A percentile compares a stretch with the other conserved stretches of the same genome.
Conservation (phyloP, 1,140 invertebrate species). For the Drosophila melanogaster region DNA sequence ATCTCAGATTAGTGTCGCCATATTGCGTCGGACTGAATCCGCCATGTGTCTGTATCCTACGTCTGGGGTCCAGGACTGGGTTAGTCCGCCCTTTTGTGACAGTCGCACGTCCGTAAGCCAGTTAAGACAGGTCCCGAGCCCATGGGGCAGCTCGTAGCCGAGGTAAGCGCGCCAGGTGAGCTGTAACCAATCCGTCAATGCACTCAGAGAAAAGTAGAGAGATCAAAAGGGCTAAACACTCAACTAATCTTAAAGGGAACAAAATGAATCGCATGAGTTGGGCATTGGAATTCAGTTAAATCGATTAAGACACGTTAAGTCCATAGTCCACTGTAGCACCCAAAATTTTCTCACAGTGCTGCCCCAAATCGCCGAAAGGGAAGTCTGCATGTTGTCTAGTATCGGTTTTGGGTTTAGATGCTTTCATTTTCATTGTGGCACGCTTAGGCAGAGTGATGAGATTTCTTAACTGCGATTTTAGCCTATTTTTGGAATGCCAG, state of each 20-base stretch:
- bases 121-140: constrained; percentile 41
- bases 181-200: constrained; percentile 23
- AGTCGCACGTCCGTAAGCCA: constrained; percentile 35
- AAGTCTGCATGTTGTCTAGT: constrained; percentile 46
- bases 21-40: constrained; percentile 41
- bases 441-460: constrained; percentile 37
- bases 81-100: constrained; percentile 19
- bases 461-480: constrained; percentile 45
- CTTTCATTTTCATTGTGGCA: constrained; percentile 38
- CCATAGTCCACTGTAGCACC: too few relatives aligned
- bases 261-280: too few relatives aligned
- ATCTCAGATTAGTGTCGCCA: constrained; percentile 57
- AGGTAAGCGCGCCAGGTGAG: constrained; percentile 23
- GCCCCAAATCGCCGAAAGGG: constrained; percentile 6
- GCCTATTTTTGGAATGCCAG: constrained; percentile 39
- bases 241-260: background rate
- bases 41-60: constrained; percentile 13
- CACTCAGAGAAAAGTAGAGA: background rate
- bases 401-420: constrained; percentile 27
- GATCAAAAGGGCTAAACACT: background rate
- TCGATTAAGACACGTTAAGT: too few relatives aligned
- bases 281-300: too few relatives aligned
- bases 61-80: constrained; percentile 5
- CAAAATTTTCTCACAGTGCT: constrained; percentile 23
- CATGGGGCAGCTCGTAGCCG: constrained; percentile 4